Evolutionary conservation across 2,113 vertebrate species (phyloP).

Genomic region (Mastomys natalensis): DNA sequence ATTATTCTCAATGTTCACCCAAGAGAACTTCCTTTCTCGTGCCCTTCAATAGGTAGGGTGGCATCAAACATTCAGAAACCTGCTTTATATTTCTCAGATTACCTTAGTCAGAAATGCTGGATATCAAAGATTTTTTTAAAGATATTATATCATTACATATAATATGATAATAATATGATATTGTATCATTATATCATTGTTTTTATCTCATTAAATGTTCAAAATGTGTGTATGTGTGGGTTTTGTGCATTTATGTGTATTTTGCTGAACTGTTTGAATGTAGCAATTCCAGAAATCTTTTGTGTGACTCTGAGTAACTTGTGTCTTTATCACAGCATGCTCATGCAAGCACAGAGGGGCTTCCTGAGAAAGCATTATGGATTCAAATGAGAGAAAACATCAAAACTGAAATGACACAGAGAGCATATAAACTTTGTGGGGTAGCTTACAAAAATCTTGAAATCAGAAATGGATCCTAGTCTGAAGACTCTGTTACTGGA

Average conservation of each 20-base stretch:
- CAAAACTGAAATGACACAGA: background rate
- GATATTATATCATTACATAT: background rate
- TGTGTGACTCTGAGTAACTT: background rate
- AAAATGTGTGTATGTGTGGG: background rate
- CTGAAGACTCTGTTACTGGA: background rate
- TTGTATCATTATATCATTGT: background rate
- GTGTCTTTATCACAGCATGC: background rate
- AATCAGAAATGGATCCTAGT: background rate
- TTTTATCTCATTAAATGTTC: background rate
- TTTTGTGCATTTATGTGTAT: no score
- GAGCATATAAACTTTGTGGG: background rate
- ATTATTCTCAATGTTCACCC: no score
- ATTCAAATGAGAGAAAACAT: background rate
- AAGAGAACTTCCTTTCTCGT: no score
- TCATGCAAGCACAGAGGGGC: background rate
- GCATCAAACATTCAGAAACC: background rate
- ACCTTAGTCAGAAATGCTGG: background rate
- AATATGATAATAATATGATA: background rate
- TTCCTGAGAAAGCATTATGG: background rate
- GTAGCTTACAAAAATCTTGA: background rate
- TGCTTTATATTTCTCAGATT: background rate
- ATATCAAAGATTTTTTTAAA: background rate
- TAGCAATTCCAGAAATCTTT: background rate
- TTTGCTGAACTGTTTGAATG: background rate
- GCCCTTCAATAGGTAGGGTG: background rate